Evolutionary conservation across 2,797 vertebrate genomes (phyloP), one percentile per base, ranked within the genome.

Genomic region (Spinus pinus): DNA sequence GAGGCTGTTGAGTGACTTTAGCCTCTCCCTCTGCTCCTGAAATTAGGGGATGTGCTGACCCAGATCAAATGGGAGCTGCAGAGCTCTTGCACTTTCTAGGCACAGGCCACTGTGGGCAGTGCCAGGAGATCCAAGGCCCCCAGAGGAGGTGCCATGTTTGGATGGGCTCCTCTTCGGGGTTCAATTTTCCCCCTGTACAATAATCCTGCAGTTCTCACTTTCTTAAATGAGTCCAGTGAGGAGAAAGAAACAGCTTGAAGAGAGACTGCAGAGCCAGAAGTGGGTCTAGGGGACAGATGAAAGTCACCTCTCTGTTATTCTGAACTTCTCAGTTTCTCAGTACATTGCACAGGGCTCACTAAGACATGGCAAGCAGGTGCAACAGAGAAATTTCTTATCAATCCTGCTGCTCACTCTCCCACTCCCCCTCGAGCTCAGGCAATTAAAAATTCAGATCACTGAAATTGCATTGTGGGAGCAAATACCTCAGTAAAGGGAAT

Each of bases 1-100:
- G 12, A 73, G 18, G 7, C 49, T 78, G 8, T 19, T 0, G 0
- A 66, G 28, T 12, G 12, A 27, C 74, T 81, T 7, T 1, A 57
- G 57, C 25, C 53, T 67, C 33, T 81, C 31, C 47, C 46, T 70
- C 22, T 90, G 24, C n/a, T 67, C 46, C 8, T n/a, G 57, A 5
- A 28, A 19, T 0, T 25, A 37, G 33, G 53, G 25, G 14, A 61
- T 54, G 41, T 31, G 31, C 58, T 74, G 39, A 44, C 44, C 25
- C 72, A n/a, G 39, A 44, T 39, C 39, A 46, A 22, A 4, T 2
- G 19, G 9, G 54, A 78, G 46, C 56, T 64, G 44, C 56, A 54
- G 46, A 67, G 44, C 50, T 56, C 31, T 56, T 30, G 35, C 24
- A 4, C 53, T 65, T 46, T 62, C 51, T 41, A 54, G 41, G 49